Evolutionary conservation across 2,888 invertebrate genomes (phyloP), one percentile per base, ranked within the genome.

Genomic region (Acrobeloides nanus): DNA sequence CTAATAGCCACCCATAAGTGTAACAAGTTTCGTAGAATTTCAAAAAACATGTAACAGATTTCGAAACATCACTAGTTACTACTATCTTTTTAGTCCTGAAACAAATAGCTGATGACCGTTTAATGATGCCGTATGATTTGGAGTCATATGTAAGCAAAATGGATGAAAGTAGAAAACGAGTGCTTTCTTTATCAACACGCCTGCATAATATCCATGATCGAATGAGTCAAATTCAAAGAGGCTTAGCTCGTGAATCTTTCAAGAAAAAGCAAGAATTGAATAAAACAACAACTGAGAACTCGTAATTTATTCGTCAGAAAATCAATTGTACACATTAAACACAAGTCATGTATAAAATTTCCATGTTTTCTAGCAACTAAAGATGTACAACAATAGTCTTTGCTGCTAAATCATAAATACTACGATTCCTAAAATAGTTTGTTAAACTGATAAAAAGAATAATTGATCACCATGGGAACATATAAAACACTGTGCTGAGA

Each of bases 341-440:
- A n/a, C n/a, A n/a, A n/a, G n/a, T n/a, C n/a, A n/a, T n/a, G n/a
- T n/a, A n/a, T n/a, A n/a, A n/a, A n/a, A n/a, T n/a, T n/a, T n/a
- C n/a, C n/a, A n/a, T n/a, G n/a, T n/a, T n/a, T n/a, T n/a, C n/a
- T n/a, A n/a, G n/a, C n/a, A 41, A 10, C 38, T 18, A 42, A 26
- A 42, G 33, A 23, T 39, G 32, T 12, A 69, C 62, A 8, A 71
- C 71, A 10, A 65, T 43, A 1, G 70, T 71, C 25, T 57, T 57
- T n/a, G 62, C 57, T 3, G 55, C 48, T 24, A 64, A 32, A 39
- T 71, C 71, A 45, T 71, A 71, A 38, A 68, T 50, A 18, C 64
- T 58, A n/a, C 70, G 59, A 29, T 66, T 64, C 38, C 56, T 52
- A 24, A n/a, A n/a, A n/a, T n/a, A n/a, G n/a, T n/a, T n/a, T n/a